Conservation (phyloP, 2,797 vertebrate genomes). For the Tangara arthus region DNA sequence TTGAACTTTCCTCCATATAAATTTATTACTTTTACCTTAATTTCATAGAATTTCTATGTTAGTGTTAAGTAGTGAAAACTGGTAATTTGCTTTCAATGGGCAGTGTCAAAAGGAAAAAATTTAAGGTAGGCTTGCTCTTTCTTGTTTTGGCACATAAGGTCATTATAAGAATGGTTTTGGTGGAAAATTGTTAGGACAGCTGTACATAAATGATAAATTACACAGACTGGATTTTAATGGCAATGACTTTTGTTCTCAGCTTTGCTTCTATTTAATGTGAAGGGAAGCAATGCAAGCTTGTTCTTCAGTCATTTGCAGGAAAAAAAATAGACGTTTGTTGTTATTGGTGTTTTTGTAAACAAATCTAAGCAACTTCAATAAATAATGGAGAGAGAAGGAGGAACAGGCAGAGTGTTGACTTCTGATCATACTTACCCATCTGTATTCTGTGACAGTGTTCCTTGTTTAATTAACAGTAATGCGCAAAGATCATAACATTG, state of each 20-base stretch:
- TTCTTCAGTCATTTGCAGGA: not conserved
- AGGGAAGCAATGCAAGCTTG: not conserved
- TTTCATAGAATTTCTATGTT: not conserved
- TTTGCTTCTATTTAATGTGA: not conserved
- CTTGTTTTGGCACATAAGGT: not conserved
- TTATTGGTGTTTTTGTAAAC: not conserved
- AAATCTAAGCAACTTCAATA: not conserved
- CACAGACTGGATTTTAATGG: not conserved
- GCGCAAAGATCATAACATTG: not conserved
- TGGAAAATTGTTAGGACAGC: not conserved
- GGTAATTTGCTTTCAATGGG: not conserved
- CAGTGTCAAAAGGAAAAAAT: not conserved
- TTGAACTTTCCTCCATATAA: too few relatives aligned
- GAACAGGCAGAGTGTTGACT: not conserved
- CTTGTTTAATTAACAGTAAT: not conserved
- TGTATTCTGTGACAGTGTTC: not conserved
- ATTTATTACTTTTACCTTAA: not conserved
- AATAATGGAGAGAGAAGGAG: not conserved
- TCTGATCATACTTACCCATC: not conserved
- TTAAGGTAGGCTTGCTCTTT: not conserved
- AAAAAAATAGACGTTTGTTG: not conserved
- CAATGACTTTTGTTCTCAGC: not conserved
- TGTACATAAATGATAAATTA: not conserved
- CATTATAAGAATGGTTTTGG: not conserved
- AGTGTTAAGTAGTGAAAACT: not conserved